These are phyloP conservation scores for Teinopalpus imperialis DNA, from an alignment of 2,888 invertebrate species.

Conservation along the genomic window DNA sequence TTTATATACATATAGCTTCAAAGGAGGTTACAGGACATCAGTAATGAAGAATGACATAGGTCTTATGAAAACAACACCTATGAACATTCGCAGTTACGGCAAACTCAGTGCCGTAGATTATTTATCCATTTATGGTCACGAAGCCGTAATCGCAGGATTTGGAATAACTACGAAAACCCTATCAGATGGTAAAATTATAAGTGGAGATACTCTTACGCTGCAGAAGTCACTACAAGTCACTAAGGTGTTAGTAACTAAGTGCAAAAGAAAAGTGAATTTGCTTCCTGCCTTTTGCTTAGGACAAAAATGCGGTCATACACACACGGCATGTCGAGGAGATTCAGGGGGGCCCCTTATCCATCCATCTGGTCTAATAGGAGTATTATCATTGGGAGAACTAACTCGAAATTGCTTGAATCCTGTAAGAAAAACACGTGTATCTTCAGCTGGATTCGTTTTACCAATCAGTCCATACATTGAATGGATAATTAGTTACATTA, in stretches of 20 bases:
- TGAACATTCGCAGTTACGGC: conserved; percentile 1
- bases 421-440: background rate
- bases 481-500: conserved; percentile 17
- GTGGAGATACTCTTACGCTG: background rate
- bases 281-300: conserved; percentile 1
- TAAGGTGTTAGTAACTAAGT: conserved; percentile 4
- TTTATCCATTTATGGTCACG: conserved; percentile 3
- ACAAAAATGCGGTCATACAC: background rate
- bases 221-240: conserved; percentile 8
- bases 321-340: conserved; percentile 4
- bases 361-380: conserved; percentile 6
- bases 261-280: background rate
- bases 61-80: conserved; percentile 5
- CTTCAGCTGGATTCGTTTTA: background rate
- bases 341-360: conserved; percentile 19
- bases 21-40: background rate
- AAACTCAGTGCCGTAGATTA: conserved; percentile 17
- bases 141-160: conserved; percentile 7
- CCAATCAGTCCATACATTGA: conserved; percentile 16
- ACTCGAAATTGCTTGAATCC: background rate
- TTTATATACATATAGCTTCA: background rate
- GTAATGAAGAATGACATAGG: background rate
- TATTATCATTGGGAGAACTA: background rate
- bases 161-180: conserved; percentile 1
- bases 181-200: background rate